Evolutionary conservation across 2,888 invertebrate genomes (phyloP).

Genomic region (Heteropelma amictum): DNA sequence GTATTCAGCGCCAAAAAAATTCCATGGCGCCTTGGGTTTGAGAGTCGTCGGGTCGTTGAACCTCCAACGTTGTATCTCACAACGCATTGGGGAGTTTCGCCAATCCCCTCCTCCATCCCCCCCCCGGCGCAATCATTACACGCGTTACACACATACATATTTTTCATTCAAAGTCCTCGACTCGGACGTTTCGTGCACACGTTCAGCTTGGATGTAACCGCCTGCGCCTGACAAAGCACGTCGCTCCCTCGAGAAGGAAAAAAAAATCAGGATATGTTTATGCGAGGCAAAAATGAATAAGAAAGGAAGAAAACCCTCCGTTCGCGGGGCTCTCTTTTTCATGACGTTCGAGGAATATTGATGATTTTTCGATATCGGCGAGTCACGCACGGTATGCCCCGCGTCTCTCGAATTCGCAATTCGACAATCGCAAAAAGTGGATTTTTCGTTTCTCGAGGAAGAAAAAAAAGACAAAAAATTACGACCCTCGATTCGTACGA

Average conservation of each 20-base stretch:
- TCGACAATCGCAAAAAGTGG: no score
- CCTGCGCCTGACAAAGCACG: no score
- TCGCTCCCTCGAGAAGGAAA: neutral
- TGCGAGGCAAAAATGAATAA: no score
- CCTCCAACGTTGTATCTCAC: constrained; percentile 35
- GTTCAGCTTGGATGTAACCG: constrained; percentile 28
- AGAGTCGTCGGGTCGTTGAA: constrained; percentile 48
- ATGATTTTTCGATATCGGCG: no score
- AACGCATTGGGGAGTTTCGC: constrained; percentile 30
- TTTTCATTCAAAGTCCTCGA: constrained; percentile 14
- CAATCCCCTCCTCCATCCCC: constrained; percentile 5
- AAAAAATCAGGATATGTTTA: no score
- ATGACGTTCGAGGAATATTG: no score
- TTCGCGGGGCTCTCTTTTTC: no score
- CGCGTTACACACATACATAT: constrained; percentile 4
- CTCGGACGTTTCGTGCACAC: constrained; percentile 19
- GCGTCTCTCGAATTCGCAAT: no score
- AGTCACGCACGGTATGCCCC: no score
- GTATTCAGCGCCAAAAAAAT: constrained; percentile 25
- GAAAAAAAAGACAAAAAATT: no score
- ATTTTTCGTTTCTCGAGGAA: no score
- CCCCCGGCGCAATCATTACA: neutral
- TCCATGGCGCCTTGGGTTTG: constrained; percentile 30
- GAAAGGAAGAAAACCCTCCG: no score
- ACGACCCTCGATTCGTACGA: neutral